A percentile compares a stretch with the other conserved stretches of the same genome.
These are phyloP conservation scores for Ectemnius lituratus DNA, from an alignment of 2,888 invertebrate species.

Conservation along the genomic window DNA sequence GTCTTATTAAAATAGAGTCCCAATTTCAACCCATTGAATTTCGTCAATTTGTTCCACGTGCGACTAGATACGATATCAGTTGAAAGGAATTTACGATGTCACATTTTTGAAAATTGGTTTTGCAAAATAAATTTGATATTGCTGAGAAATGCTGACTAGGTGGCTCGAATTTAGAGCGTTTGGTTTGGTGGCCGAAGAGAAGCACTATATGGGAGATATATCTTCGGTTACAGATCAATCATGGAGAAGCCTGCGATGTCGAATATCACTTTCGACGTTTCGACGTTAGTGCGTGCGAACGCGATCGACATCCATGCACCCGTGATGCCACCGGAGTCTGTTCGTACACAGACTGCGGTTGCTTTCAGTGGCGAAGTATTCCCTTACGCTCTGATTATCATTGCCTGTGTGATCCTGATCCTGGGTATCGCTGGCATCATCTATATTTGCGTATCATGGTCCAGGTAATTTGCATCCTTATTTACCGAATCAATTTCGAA, in stretches of 20 bases:
- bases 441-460: conserved; percentile 96
- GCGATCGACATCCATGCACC: conserved; percentile 85
- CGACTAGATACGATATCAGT: no score
- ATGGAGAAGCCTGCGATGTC: conserved; percentile 83
- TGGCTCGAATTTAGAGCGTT: no score
- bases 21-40: no score
- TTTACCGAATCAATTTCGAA: no score
- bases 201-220: not conserved
- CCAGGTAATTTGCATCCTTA: conserved; percentile 81
- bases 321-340: conserved; percentile 78
- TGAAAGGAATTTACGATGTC: no score
- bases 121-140: no score
- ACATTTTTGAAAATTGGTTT: no score
- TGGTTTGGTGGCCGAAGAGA: not conserved
- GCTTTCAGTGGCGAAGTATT: conserved; percentile 85
- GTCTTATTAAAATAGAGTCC: not conserved
- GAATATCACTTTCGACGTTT: conserved; percentile 84
- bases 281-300: conserved; percentile 84
- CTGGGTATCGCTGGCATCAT: conserved; percentile 93
- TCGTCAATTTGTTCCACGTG: no score
- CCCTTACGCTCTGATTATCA: conserved; percentile 92
- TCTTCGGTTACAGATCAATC: conserved; percentile 77
- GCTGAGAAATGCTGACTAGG: no score
- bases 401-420: conserved; percentile 93
- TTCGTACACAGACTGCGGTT: conserved; percentile 79